Evolutionary conservation across 2,113 vertebrate genomes (phyloP), one percentile per base, ranked within the genome.

Genomic region (Lagopus muta): DNA sequence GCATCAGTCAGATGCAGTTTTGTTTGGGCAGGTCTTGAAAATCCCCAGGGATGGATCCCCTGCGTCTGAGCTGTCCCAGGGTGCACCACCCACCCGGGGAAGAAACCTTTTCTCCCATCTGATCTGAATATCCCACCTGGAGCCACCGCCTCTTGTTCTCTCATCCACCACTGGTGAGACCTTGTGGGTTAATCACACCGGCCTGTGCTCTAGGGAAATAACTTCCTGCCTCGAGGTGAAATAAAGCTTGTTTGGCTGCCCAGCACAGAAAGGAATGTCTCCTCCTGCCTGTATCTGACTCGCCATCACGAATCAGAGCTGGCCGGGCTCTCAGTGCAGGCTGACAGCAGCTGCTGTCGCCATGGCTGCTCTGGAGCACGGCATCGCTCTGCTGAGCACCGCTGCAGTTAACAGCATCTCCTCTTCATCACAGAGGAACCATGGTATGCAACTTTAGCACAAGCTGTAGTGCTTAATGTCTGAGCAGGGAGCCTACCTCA

Each of bases 241-340:
- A 64, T 27, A n/a, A 54, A 89, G n/a, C 9, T 54, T n/a, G 50
- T 6, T 14, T 73, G 58, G 27, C 22, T 42, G 36, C 71, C 58
- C 50, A 62, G 48, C 5, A 32, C 5, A 34, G 36, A 22, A 75
- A 82, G 58, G 87, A 88, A 78, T 28, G 30, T 5, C 21, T 90
- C 28, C 62, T 84, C 32, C 2, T 1, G 1, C n/a, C 71, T 30
- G 0, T 13, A 24, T 21, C 71, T 70, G 17, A 2, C 71, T 79
- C 2, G 0, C n/a, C 2, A 1, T 13, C 13, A 3, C 2, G 43
- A 3, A 1, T 18, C 40, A 17, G 25, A 71, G 57, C 64, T 0
- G 0, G 15, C 48, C 52, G 45, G 34, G 67, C 34, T 47, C 57
- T 48, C 58, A 52, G 13, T 17, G 43, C 5, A 9, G 61, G 54